Base-by-base conservation (phyloP, 2,888 invertebrate genomes). In the Drosophila parthenogenetica region DNA sequence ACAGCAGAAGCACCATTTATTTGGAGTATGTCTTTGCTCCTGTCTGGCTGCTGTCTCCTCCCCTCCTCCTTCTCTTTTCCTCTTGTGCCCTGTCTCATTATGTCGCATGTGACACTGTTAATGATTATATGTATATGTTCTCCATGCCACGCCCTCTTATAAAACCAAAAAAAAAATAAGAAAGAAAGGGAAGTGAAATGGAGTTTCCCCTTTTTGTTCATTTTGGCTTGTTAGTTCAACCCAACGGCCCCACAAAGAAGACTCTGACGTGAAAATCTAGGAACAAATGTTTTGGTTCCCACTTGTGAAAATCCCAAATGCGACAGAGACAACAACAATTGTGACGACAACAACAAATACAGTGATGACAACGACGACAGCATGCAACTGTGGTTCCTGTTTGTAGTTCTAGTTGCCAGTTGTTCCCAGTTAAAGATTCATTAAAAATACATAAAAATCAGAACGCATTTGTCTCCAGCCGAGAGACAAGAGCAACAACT, bases 31-130 rank as follows among this genome's bases (percentile, higher is more conserved):
- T 57, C 43, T 43, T 22, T 60, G 77, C 67, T 79, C 66, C 67
- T 77, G 71, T 63, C 75, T 69, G 54, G 45, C 11, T 51, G 49
- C 39, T 43, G 53, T 59, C 59, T 54, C 53, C n/a, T 16, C 39
- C 35, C 25, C 16, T 35, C 22, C 45, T 50, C 49, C 46, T 10
- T 1, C 29, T 35, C 50, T 60, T 42, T 51, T 29, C 19, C 55
- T 39, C 32, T 45, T 64, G 59, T 51, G 78, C 87, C 84, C 78
- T 83, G 88, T 83, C 89, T 90, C 90, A 91, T 90, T 90, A 90
- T 90, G 90, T 90, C 81, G 90, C 88, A 90, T 90, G 89, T 90
- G 91, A 90, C 90, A 90, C 90, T 89, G 89, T 91, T 90, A 90
- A 90, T 90, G 89, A 90, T 91, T 91, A 90, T 90, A 77, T 81